Evolutionary conservation across 1,140 invertebrate species (phyloP).

Genomic region (Rhynchophorus ferrugineus): DNA sequence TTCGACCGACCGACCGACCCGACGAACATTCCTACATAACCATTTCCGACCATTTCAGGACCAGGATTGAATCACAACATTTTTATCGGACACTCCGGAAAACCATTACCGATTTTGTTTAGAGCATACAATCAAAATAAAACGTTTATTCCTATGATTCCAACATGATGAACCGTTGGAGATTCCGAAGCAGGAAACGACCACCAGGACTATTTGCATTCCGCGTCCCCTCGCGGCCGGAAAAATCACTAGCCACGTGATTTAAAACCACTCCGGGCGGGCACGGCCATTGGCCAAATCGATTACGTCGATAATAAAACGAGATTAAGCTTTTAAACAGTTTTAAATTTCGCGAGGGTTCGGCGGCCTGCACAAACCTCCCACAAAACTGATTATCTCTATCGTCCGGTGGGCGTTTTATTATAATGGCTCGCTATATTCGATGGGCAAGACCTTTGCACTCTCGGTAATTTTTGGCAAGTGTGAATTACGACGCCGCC

Average conservation of each 20-base stretch:
- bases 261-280: neutral
- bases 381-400: conserved; percentile 4
- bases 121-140: too few relatives aligned
- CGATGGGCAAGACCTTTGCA: neutral
- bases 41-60: too few relatives aligned
- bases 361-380: conserved; percentile 1
- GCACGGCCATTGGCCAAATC: neutral
- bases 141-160: too few relatives aligned
- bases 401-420: neutral
- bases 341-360: neutral
- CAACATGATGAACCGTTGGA: too few relatives aligned
- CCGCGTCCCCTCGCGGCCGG: neutral
- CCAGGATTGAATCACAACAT: too few relatives aligned
- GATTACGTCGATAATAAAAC: neutral
- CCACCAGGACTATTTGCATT: neutral
- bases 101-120: too few relatives aligned
- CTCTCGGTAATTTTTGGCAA: neutral
- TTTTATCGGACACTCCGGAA: too few relatives aligned
- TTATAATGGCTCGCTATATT: conserved; percentile 1
- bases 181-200: neutral
- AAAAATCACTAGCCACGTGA: too few relatives aligned
- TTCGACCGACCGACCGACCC: too few relatives aligned
- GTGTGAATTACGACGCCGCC: neutral
- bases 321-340: conserved; percentile 1
- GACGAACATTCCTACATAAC: too few relatives aligned